Evolutionary conservation across 2,797 vertebrate genomes (phyloP).

Genomic region (Artibeus lituratus): DNA sequence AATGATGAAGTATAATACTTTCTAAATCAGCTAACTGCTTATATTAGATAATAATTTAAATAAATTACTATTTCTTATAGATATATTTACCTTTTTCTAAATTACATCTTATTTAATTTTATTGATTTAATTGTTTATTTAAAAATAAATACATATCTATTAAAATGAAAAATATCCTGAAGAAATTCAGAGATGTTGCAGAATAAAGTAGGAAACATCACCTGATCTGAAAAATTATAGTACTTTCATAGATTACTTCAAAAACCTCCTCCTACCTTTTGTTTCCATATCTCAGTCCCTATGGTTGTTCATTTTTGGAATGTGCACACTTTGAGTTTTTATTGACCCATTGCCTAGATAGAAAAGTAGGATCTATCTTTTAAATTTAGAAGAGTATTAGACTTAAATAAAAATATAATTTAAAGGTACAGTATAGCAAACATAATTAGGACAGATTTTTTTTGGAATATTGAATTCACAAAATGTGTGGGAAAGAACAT

Average conservation of each 20-base stretch:
- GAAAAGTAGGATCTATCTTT: background rate
- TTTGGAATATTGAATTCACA: background rate
- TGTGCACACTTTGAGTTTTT: background rate
- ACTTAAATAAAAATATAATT: background rate
- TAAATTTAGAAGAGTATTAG: background rate
- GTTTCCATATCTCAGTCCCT: background rate
- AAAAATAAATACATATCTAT: background rate
- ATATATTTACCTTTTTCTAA: background rate
- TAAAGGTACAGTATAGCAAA: background rate
- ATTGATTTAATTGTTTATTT: background rate
- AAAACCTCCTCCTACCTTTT: accelerated
- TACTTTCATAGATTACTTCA: background rate
- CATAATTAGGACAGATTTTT: background rate
- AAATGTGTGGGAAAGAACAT: background rate
- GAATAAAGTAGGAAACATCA: background rate
- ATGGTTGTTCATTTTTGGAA: background rate
- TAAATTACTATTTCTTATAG: background rate
- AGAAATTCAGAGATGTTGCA: background rate
- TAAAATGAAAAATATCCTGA: background rate
- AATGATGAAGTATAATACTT: background rate
- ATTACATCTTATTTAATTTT: background rate
- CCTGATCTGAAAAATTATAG: background rate
- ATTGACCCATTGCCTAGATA: background rate
- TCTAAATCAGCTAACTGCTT: background rate
- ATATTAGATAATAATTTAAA: background rate